These are phyloP conservation scores for Beris chalybata DNA, from an alignment of 2,888 invertebrate genomes.

Conservation along the genomic window DNA sequence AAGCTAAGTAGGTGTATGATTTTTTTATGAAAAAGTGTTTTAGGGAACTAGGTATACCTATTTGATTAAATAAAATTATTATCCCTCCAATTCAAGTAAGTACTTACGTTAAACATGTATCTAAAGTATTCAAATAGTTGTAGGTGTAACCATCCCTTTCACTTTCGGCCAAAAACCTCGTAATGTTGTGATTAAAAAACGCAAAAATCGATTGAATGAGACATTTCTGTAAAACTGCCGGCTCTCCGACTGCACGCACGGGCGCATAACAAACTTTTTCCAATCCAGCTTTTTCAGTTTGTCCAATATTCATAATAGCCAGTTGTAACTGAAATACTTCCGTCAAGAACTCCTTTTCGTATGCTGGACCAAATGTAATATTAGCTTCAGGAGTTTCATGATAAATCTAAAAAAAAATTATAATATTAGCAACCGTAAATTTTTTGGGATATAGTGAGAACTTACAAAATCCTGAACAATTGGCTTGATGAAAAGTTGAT, in stretches of 20 bases:
- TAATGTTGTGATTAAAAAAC: constrained; percentile 69
- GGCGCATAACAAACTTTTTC: constrained; percentile 85
- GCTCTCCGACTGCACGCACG: constrained; percentile 66
- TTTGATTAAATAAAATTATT: too few relatives aligned
- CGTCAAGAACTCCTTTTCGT: constrained; percentile 72
- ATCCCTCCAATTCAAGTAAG: too few relatives aligned
- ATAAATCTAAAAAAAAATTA: constrained; percentile 44
- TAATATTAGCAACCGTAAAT: not conserved
- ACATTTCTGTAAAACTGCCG: constrained; percentile 65
- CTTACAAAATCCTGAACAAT: constrained; percentile 60
- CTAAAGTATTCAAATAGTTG: constrained; percentile 52
- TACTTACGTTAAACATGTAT: constrained; percentile 51
- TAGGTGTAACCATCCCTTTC: constrained; percentile 54
- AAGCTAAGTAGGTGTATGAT: too few relatives aligned
- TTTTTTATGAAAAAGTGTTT: too few relatives aligned
- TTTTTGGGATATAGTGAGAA: constrained; percentile 19
- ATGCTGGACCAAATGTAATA: constrained; percentile 76
- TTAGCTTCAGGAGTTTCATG: constrained; percentile 54
- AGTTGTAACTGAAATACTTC: constrained; percentile 73
- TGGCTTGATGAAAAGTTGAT: constrained; percentile 83
- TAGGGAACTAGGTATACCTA: too few relatives aligned
- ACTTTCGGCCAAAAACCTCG: constrained; percentile 56
- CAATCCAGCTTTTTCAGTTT: constrained; percentile 60
- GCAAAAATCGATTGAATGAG: constrained; percentile 80
- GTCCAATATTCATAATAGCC: constrained; percentile 62